Conservation (phyloP, 2,113 vertebrate genomes). For the Lophius piscatorius region DNA sequence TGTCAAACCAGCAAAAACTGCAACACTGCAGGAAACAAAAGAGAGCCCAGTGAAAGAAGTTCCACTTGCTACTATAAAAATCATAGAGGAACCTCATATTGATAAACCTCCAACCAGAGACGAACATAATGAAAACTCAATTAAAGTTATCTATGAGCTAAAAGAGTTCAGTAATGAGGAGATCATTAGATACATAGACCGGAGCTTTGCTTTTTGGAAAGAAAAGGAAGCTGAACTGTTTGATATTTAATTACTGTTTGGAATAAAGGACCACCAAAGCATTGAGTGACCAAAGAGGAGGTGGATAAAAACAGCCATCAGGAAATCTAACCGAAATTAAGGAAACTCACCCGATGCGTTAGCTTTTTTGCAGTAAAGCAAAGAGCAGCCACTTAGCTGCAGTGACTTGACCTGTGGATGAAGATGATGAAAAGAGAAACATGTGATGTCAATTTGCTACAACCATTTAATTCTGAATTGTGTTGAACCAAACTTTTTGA, state of each 20-base stretch:
- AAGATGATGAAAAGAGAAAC: constrained; percentile 22
- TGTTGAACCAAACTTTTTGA: constrained; percentile 21
- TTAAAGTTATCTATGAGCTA: constrained; percentile 88
- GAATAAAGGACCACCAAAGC: not conserved
- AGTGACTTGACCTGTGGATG: constrained; percentile 13
- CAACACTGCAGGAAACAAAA: constrained; percentile 9
- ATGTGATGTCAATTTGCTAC: not conserved
- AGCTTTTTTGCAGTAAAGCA: constrained; percentile 44
- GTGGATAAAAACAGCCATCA: constrained; percentile 1
- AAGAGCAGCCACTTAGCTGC: constrained; percentile 35
- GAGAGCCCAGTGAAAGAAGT: constrained; percentile 34
- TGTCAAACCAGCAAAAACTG: constrained; percentile 3
- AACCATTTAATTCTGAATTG: constrained; percentile 19
- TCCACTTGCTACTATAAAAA: constrained; percentile 34
- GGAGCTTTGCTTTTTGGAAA: constrained; percentile 99
- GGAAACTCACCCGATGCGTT: constrained; percentile 48
- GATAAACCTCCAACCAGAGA: constrained; percentile 40
- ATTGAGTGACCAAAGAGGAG: constrained; percentile 19
- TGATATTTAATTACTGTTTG: constrained; percentile 81
- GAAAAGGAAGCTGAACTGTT: constrained; percentile 94
- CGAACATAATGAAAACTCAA: constrained; percentile 72
- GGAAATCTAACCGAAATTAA: constrained; percentile 14
- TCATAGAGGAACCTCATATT: constrained; percentile 35
- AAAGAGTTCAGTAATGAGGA: constrained; percentile 95
- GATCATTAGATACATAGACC: constrained; percentile 93